Evolutionary conservation across 2,113 vertebrate species (phyloP), one percentile per base, ranked within the genome.

Genomic region (Perccottus glenii): DNA sequence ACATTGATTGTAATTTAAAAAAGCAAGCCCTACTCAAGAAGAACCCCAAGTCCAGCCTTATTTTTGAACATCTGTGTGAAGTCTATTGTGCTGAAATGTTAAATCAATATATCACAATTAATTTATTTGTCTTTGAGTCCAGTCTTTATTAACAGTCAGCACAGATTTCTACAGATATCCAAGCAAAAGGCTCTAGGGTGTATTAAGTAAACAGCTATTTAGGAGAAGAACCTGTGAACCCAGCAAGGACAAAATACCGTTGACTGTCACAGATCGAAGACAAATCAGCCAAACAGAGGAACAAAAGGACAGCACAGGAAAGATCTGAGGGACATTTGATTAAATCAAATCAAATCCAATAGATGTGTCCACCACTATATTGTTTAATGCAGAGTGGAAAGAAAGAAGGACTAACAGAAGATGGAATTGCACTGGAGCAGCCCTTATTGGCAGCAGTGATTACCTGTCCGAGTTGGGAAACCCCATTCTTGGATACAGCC

Each of bases 401-500:
- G 47, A 27, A 64, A 76, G 75, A 55, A 16, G 63, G 46, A 65
- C 40, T 50, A 59, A 51, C 50, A 56, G 71, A 71, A 77, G 70
- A 77, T 42, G 75, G 60, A 67, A 53, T 81, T 76, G 79, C 49
- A 56, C 66, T 36, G 60, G 56, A 66, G 67, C 56, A 64, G 61
- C 61, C 61, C 56, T 16, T 12, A 46, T 11, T 32, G 44, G 60
- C 48, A 67, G 63, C 57, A 56, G 47, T 59, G 48, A 84, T 93
- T 94, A 94, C 93, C 93, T 94, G 92, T 89, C 88, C 88, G 55
- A 89, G 61, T 85, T 88, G 89, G 84, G 90, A 92, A 90, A 90
- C 83, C 72, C 92, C 92, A 90, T 92, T 94, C 92, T 88, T 94
- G 90, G 88, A 70, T 78, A 87, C 16, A 66, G 85, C 92, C 93